Evolutionary conservation across 2,888 invertebrate genomes (phyloP), one percentile per base, ranked within the genome.

Genomic region (Leucophora obtusa): DNA sequence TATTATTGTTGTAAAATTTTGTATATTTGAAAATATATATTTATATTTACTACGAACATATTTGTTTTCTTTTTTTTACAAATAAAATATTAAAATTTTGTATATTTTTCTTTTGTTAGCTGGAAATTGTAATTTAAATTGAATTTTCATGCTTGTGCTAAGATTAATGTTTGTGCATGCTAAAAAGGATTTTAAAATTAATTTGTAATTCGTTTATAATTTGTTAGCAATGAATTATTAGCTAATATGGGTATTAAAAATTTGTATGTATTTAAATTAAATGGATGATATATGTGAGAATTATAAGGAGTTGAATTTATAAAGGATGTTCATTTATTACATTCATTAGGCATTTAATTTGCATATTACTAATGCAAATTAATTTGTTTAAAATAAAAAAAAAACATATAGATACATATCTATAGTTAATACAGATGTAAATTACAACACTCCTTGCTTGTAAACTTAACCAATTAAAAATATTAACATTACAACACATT

Each of bases 151-250:
- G 81, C 77, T 70, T 77, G 73, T 62, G 70, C 70, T 70, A 77
- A 81, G 81, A 81, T 81, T 77, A 81, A 81, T 81, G 77, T 59
- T 70, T 77, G 35, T 65, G 69, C 54, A 66, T 70, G 70, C 73
- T 77, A 70, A 73, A 81, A 77, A 70, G 73, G 81, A 81, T 81
- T 81, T 77, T 79, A 33, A 86, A 88, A 88, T 88, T 88, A 86
- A 87, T 87, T 88, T 87, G 87, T 87, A 87, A 88, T 88, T 86
- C 86, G 84, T 84, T 85, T 84, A 85, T 86, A 87, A 88, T 88
- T 88, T 87, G 78, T 79, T 72, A 60, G 69, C 65, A 73, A 80
- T 81, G 81, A 81, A 74, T 81, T 81, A 81, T 81, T 77, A 77
- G 77, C 81, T 81, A 81, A 81, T 81, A 77, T 59, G 38, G 15